Conservation (phyloP, 2,113 vertebrate genomes). For the Piprites chloris region DNA sequence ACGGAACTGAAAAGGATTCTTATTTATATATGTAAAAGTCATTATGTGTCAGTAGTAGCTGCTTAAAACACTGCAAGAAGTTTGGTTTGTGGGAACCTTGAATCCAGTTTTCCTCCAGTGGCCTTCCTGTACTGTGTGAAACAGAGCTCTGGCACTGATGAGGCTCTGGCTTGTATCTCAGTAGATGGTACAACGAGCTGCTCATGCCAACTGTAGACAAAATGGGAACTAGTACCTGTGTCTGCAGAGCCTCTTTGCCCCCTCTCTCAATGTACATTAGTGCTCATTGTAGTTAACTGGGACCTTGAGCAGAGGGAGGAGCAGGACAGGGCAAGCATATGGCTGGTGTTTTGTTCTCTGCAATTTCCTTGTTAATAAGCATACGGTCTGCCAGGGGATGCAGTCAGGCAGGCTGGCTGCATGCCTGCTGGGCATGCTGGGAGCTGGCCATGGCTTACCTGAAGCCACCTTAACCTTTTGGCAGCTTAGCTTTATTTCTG, state of each 20-base stretch:
- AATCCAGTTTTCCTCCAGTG: not conserved
- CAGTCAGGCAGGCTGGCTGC: not conserved
- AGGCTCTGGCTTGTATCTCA: not conserved
- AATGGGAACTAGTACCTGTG: not conserved
- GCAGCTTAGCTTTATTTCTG: not conserved
- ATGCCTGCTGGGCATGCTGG: fast-evolving
- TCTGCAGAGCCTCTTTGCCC: not conserved
- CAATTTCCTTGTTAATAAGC: not conserved
- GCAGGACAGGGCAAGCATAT: not conserved
- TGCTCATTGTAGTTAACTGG: not conserved
- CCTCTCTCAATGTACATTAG: not conserved
- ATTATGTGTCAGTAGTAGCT: too few species aligned
- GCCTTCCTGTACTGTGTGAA: not conserved
- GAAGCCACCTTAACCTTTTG: not conserved
- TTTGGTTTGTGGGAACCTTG: not conserved
- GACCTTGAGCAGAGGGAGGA: not conserved
- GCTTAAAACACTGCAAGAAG: not conserved
- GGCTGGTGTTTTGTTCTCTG: not conserved
- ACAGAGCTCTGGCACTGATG: not conserved
- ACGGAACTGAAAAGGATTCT: not conserved
- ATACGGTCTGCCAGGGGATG: fast-evolving
- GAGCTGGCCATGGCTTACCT: not conserved
- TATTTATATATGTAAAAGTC: not conserved
- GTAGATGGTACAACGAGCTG: not conserved
- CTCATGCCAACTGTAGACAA: not conserved